A percentile compares a stretch with the other conserved stretches of the same genome.
Conservation (phyloP, 2,113 vertebrate genomes). For the Megaptera novaeangliae region DNA sequence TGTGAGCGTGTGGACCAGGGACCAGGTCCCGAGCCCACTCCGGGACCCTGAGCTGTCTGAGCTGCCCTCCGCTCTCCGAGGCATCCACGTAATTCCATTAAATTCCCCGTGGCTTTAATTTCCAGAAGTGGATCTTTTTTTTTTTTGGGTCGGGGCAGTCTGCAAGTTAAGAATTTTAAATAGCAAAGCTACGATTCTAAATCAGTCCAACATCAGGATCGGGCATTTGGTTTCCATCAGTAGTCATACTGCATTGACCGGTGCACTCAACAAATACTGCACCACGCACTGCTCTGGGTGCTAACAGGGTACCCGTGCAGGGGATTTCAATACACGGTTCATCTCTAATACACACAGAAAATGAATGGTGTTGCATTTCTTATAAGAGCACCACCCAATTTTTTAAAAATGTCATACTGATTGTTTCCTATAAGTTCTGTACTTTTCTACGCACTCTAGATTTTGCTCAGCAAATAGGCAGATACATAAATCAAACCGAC, state of each 20-base stretch:
- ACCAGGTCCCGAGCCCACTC: too few relatives aligned
- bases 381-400: too few relatives aligned
- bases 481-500: not conserved
- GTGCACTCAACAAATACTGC: rapidly evolving
- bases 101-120: too few relatives aligned
- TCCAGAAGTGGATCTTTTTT: too few relatives aligned
- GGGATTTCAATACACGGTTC: too few relatives aligned
- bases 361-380: rapidly evolving
- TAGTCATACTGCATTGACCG: rapidly evolving
- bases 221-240: not conserved
- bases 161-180: not conserved
- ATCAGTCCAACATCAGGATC: rapidly evolving
- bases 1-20: rapidly evolving
- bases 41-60: rapidly evolving
- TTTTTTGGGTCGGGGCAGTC: too few relatives aligned
- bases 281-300: rapidly evolving
- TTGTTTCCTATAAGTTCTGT: not conserved
- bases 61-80: rapidly evolving
- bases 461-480: rapidly evolving
- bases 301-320: rapidly evolving
- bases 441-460: rapidly evolving
- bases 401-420: too few relatives aligned
- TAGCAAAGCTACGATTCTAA: too few relatives aligned
- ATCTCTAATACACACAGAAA: too few relatives aligned
- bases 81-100: rapidly evolving